Evolutionary conservation across 2,797 vertebrate genomes (phyloP), one percentile per base, ranked within the genome.

Genomic region (Mycteria americana): DNA sequence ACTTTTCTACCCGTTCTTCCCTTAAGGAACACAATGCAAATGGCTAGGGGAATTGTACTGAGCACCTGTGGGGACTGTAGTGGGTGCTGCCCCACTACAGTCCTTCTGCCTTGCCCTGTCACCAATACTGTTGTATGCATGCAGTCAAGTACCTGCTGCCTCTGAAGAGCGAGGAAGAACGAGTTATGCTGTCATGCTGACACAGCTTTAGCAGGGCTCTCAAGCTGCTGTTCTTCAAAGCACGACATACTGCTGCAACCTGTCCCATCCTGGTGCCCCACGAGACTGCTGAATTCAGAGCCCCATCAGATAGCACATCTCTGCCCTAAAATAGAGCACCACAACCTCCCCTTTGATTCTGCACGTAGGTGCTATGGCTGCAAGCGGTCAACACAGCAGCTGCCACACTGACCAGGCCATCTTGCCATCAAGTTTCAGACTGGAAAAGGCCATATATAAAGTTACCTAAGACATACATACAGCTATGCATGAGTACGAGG

Each of bases 321-420:
- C 69, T 74, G 18, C 51, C 18, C 59, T 54, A 21, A 76, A 85
- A 65, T 2, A 48, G 35, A 72, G n/a, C 59, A 35, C 11, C 33
- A 35, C 43, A n/a, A 37, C 33, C 30, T 77, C 41, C 7, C 3
- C n/a, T 85, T n/a, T 27, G 18, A 53, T 39, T 50, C 60, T 39
- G 48, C 57, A n/a, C 3, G 0, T 1, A 27, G 50, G 10, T 53
- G 64, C 18, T 51, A 65, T 1, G 4, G 37, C 54, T 65, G n/a
- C 23, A 11, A 11, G 7, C 1, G 0, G 18, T 31, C 46, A 43
- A 31, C 28, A 41, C 2, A 45, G 37, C 56, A 50, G 41, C 37
- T 1, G 3, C 15, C 25, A 37, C 28, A n/a, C 41, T 6, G 19
- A 39, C 11, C 68, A 91, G 53, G 16, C 50, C 68, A 50, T 22